Evolutionary conservation across 2,113 vertebrate species (phyloP).

Genomic region (Syrrhaptes paradoxus): DNA sequence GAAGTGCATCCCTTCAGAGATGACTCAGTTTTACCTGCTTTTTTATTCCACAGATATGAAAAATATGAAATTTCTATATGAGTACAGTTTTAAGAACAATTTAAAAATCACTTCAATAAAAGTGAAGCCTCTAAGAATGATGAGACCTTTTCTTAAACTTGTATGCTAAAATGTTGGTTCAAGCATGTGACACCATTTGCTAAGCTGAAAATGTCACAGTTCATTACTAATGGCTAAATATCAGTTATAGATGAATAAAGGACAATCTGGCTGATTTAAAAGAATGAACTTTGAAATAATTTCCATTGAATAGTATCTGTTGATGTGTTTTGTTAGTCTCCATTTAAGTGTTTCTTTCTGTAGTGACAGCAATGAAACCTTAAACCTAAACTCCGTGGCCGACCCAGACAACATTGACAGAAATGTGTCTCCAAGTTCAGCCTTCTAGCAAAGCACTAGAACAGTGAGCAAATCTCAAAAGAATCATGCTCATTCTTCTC

Average conservation of each 20-base stretch:
- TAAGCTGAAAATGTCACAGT: neutral
- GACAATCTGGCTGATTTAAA: neutral
- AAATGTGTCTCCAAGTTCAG: neutral
- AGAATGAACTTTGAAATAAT: neutral
- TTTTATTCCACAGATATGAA: neutral
- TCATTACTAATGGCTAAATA: neutral
- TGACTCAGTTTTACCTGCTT: neutral
- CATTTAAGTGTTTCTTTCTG: neutral
- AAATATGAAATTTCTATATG: neutral
- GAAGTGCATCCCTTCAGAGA: neutral
- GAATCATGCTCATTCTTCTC: neutral
- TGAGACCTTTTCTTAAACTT: neutral
- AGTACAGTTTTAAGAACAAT: neutral
- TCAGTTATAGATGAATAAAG: neutral
- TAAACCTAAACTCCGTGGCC: neutral
- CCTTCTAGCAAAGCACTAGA: neutral
- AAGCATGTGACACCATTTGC: neutral
- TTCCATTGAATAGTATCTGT: neutral
- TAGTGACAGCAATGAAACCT: neutral
- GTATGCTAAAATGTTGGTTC: neutral
- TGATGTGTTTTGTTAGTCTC: neutral
- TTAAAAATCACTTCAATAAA: neutral
- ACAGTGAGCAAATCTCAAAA: neutral
- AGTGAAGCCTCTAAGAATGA: neutral
- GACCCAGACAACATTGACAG: neutral